These are phyloP conservation scores for Papilio polyxenes DNA, from an alignment of 1,140 invertebrate genomes.

Conservation along the genomic window DNA sequence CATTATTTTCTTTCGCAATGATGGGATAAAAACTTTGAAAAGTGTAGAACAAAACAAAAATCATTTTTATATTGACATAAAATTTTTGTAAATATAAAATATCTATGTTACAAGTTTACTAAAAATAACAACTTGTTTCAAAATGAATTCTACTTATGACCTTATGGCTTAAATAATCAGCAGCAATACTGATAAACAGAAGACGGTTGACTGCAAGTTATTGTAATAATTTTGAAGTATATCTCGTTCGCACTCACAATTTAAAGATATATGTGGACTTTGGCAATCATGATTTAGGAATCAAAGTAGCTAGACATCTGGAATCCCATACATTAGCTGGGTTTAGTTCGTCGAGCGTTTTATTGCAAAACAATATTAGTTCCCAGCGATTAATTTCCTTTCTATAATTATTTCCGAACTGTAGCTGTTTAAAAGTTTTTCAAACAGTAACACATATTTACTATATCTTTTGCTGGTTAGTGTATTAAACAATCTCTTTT, in stretches of 20 bases:
- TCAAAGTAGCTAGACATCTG: neutral
- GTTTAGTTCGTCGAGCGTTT: no score
- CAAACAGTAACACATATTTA: no score
- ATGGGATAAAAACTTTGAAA: no score
- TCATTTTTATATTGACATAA: neutral
- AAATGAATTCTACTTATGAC: neutral
- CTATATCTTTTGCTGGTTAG: no score
- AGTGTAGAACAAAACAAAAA: no score
- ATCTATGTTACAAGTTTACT: neutral
- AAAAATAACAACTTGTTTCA: neutral
- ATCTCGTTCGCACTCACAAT: neutral
- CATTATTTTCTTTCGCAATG: no score
- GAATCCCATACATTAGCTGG: neutral
- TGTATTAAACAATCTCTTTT: no score
- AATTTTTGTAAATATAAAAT: neutral
- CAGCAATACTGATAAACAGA: slow-evolving; percentile 5
- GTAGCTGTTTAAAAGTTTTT: neutral
- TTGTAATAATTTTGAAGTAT: slow-evolving; percentile 2
- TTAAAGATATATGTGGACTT: neutral
- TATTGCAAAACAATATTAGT: slow-evolving; percentile 7
- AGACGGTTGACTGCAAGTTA: slow-evolving; percentile 7
- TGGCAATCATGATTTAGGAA: neutral
- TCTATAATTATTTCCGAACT: neutral
- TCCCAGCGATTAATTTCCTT: neutral
- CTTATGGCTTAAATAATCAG: slow-evolving; percentile 5